Evolutionary conservation across 2,888 invertebrate genomes (phyloP), one percentile per base, ranked within the genome.

Genomic region (Apamea monoglypha): DNA sequence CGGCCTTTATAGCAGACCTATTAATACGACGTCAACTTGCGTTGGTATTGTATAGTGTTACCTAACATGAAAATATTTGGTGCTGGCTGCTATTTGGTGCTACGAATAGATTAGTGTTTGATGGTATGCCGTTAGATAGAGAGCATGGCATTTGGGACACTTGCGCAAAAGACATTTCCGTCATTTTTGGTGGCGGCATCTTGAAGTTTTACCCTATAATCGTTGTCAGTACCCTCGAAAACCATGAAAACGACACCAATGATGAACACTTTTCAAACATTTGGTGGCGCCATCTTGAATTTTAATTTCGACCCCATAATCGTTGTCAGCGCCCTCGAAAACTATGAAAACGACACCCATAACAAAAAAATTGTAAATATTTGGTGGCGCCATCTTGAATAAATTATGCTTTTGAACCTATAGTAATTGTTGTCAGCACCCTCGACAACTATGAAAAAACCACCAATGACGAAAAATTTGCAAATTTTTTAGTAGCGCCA

Each of bases 1-100:
- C 72, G 84, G 78, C 89, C 82, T 88, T 87, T 90, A 87, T 91
- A 88, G 81, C 88, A 64, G 63, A 81, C 87, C 84, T 81, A 86
- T 81, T 87, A 82, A 89, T 86, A 87, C 79, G 79, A 73, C 81
- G 32, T 47, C 36, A 44, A 16, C 14, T 56, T 16, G 80, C 81
- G 85, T 67, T 74, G 67, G 70, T 77, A 32, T 74, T 67, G 40
- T 56, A 68, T 44, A 61, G 50, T 74, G 25, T 44, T 77, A 66
- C 5, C 5, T 68, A 25, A 25, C 50, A 14, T 50, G 36, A 71
- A 50, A 47, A n/a, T 47, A 72, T 72, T 56, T 68, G 21, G 61
- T 79, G 32, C 78, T 76, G 61, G n/a, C n/a, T n/a, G n/a, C n/a
- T 47, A 72, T 72, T 56, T 68, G 21, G 61, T 79, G 32, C 78